A percentile compares a stretch with the other conserved stretches of the same genome.
Evolutionary conservation across 2,888 invertebrate species (phyloP).

Genomic region (Polylopha cassiicola): DNA sequence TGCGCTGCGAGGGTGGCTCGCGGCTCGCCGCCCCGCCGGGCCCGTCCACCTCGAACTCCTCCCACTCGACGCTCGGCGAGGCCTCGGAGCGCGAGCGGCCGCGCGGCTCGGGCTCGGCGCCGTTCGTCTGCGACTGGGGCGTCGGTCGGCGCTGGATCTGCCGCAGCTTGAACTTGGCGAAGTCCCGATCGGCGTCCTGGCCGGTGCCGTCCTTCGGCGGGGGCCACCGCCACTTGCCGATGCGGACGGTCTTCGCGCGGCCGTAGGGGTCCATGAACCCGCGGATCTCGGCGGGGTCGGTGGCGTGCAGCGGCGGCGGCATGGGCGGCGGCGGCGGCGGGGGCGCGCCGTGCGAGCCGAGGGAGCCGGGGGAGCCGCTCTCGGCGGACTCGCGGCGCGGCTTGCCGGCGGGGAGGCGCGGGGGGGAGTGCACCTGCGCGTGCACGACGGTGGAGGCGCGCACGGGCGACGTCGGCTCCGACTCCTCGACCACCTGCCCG

Average conservation of each 20-base stretch:
- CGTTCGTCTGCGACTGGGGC: conserved; percentile 78
- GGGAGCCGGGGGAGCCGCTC: conserved; percentile 54
- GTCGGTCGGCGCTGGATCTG: conserved; percentile 89
- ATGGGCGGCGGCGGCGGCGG: conserved; percentile 92
- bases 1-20: conserved; percentile 62
- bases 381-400: conserved; percentile 60
- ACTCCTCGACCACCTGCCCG: conserved; percentile 80
- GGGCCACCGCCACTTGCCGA: conserved; percentile 98
- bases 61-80: conserved; percentile 85
- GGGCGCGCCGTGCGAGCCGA: conserved; percentile 68
- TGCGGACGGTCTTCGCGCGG: conserved; percentile 94
- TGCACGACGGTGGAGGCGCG: conserved; percentile 67
- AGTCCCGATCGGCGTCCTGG: conserved; percentile 85
- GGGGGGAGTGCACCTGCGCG: conserved; percentile 74
- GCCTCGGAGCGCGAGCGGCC: conserved; percentile 65
- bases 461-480: conserved; percentile 63
- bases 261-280: conserved; percentile 95
- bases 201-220: conserved; percentile 85
- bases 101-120: conserved; percentile 60
- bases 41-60: conserved; percentile 87
- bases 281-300: conserved; percentile 87
- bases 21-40: conserved; percentile 52
- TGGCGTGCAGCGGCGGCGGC: conserved; percentile 89
- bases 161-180: conserved; percentile 92
- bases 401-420: conserved; percentile 54